Percentiles rank a stretch among this genome's conserved stretches.
Conservation (phyloP, 2,113 vertebrate genomes). For the Pseudorhombus dupliciocellatus region DNA sequence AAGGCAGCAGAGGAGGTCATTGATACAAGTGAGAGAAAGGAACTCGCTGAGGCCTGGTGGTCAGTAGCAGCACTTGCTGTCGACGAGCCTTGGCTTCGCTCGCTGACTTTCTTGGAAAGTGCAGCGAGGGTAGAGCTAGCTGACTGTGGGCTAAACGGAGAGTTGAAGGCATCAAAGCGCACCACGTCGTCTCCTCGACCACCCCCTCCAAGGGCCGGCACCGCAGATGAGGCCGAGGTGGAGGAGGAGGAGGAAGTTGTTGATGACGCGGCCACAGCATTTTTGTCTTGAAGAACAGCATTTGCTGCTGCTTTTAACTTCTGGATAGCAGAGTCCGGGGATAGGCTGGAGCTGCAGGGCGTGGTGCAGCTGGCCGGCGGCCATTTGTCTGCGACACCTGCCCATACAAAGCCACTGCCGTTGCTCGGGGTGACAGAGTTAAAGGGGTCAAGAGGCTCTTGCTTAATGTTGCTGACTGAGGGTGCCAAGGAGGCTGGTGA, state of each 20-base stretch:
- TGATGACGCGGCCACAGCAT: slow-evolving; percentile 78
- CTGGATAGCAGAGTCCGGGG: slow-evolving; percentile 96
- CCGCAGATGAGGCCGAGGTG: slow-evolving; percentile 71
- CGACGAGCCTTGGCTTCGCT: slow-evolving; percentile 89
- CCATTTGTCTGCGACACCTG: slow-evolving; percentile 93
- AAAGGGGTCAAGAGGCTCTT: slow-evolving; percentile 81
- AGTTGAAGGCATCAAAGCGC: slow-evolving; percentile 95
- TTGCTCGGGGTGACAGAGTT: slow-evolving; percentile 84
- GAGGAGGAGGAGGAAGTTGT: slow-evolving; percentile 79
- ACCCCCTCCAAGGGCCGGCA: slow-evolving; percentile 69
- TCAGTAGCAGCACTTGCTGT: slow-evolving; percentile 74
- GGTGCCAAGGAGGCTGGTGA: slow-evolving; percentile 79
- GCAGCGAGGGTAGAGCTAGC: slow-evolving; percentile 97
- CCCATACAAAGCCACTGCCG: slow-evolving; percentile 91
- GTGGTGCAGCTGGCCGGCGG: slow-evolving; percentile 87
- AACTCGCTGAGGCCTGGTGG: slow-evolving; percentile 88
- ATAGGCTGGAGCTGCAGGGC: slow-evolving; percentile 89
- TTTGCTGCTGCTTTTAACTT: slow-evolving; percentile 98
- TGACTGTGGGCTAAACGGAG: slow-evolving; percentile 97
- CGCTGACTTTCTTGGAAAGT: slow-evolving; percentile 98
- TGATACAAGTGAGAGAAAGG: slow-evolving; percentile 96
- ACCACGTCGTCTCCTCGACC: slow-evolving; percentile 86
- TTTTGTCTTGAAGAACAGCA: slow-evolving; percentile 96
- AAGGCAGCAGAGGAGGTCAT: slow-evolving; percentile 98
- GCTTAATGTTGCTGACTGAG: slow-evolving; percentile 77